Conservation (phyloP, 2,888 invertebrate species). For the Argyresthia goedartella region DNA sequence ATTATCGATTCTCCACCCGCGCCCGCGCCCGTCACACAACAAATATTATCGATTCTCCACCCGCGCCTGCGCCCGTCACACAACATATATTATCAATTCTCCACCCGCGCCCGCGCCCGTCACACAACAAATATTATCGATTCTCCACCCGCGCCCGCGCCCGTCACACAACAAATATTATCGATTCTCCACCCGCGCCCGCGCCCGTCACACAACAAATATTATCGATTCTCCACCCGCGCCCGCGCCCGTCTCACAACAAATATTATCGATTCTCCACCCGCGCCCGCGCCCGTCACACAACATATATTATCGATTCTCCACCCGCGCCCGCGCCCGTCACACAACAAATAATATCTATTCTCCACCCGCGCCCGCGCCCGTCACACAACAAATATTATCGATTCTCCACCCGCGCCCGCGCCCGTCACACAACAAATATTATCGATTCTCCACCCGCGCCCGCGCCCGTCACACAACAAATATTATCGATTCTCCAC, state of each 20-base stretch:
- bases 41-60: conserved; percentile 19
- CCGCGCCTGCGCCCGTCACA: conserved; percentile 8
- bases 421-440: conserved; percentile 20
- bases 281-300: conserved; percentile 8
- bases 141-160: conserved; percentile 7
- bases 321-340: conserved; percentile 2
- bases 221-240: conserved; percentile 15
- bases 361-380: conserved; percentile 7
- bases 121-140: conserved; percentile 23
- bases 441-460: conserved; percentile 15
- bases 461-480: conserved; percentile 15
- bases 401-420: conserved; percentile 12
- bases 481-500: conserved; percentile 19
- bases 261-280: conserved; percentile 19
- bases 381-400: conserved; percentile 21
- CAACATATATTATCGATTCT: conserved; percentile 24
- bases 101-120: conserved; percentile 2
- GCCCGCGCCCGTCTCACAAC: conserved; percentile 15
- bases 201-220: conserved; percentile 20
- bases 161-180: conserved; percentile 21
- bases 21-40: conserved; percentile 16
- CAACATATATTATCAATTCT: conserved; percentile 24
- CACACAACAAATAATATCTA: conserved; percentile 23
- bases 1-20: conserved; percentile 4
- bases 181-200: conserved; percentile 12